Percentiles rank a stretch among this genome's conserved stretches.
phyloP scores from a whole-genome alignment of 2,888 invertebrate genomes.

The Cacoxenus indagator region DNA sequence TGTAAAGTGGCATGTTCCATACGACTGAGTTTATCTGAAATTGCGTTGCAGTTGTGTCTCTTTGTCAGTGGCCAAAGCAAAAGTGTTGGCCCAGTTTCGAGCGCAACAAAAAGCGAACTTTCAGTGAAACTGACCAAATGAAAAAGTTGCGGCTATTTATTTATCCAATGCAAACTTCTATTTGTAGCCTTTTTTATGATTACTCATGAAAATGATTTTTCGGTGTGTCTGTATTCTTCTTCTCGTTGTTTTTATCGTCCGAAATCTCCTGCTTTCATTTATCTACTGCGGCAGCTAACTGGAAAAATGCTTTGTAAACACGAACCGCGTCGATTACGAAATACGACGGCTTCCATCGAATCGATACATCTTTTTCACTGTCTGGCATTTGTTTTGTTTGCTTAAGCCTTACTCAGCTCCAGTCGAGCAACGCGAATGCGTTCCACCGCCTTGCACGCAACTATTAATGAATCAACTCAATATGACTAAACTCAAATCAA shows the following conservation, averaged over 20 bases:
- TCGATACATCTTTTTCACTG: conserved; percentile 53
- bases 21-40: conserved; percentile 37
- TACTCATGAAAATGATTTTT: background rate
- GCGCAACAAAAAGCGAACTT: background rate
- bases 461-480: background rate
- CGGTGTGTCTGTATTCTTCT: too few species aligned
- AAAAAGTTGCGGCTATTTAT: background rate
- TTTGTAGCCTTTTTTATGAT: background rate
- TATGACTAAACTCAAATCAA: too few species aligned
- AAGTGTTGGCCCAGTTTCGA: conserved; percentile 15
- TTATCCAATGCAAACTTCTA: background rate
- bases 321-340: conserved; percentile 3
- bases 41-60: conserved; percentile 58
- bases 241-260: background rate
- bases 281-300: background rate
- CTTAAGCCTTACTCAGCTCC: conserved; percentile 42
- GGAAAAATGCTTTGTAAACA: background rate
- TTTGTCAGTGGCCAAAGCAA: conserved; percentile 15
- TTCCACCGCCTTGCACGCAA: background rate
- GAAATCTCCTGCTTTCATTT: background rate
- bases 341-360: conserved; percentile 50
- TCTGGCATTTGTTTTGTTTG: conserved; percentile 54
- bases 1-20: background rate
- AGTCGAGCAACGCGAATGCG: background rate
- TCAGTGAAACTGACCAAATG: too few species aligned